Evolutionary conservation across 2,113 vertebrate genomes (phyloP).

Genomic region (Ranitomeya variabilis): DNA sequence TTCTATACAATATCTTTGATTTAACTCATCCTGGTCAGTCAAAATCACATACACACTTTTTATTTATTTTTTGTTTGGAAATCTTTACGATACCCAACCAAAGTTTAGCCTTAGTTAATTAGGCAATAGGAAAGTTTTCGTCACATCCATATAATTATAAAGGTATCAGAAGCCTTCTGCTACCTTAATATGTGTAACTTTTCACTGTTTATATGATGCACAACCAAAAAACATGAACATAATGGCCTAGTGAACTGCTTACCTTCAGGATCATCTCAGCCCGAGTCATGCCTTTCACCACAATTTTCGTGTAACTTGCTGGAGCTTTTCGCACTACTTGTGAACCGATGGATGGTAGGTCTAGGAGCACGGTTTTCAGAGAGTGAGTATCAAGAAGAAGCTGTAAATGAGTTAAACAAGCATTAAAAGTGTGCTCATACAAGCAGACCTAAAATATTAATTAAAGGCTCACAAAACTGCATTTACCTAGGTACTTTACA

Average conservation of each 20-base stretch:
- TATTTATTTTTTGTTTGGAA: not conserved
- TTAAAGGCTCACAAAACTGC: not conserved
- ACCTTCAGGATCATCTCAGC: conserved; percentile 99
- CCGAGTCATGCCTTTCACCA: conserved; percentile 98
- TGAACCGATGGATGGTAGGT: conserved; percentile 95
- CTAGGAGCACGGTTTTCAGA: conserved; percentile 93
- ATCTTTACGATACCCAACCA: too few relatives aligned
- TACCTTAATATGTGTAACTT: not conserved
- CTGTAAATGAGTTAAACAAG: conserved; percentile 67
- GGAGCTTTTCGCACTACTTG: conserved; percentile 97
- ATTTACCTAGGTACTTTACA: not conserved
- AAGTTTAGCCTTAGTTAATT: not conserved
- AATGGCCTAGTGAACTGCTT: conserved; percentile 46
- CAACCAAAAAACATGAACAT: not conserved
- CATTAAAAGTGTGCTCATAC: not conserved
- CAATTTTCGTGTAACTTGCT: conserved; percentile 98
- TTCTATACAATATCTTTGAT: not conserved
- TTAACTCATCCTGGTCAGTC: not conserved
- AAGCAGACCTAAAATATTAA: not conserved
- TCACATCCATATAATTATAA: not conserved
- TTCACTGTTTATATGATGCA: not conserved
- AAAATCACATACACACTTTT: not conserved
- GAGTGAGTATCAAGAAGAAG: conserved; percentile 97
- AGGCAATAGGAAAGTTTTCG: not conserved
- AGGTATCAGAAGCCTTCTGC: not conserved